Conservation (phyloP, 2,888 invertebrate species). For the Hyposoter dolosus region DNA sequence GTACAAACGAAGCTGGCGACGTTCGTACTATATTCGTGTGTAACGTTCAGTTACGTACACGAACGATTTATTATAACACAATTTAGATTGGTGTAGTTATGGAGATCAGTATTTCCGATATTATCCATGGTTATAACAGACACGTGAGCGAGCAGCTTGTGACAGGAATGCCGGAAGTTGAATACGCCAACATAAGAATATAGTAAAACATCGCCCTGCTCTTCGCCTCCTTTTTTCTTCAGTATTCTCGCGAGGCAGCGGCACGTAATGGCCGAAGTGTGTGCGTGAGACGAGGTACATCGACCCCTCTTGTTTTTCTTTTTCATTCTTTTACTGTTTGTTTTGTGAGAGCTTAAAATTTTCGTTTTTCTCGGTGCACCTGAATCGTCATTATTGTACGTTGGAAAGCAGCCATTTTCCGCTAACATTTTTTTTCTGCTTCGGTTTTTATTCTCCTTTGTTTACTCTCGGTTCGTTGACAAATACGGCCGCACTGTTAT, state of each 20-base stretch:
- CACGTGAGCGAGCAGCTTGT: slow-evolving; percentile 22
- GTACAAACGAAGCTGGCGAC: neutral
- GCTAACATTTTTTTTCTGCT: neutral
- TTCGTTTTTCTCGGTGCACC: slow-evolving; percentile 5
- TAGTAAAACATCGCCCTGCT: slow-evolving; percentile 6
- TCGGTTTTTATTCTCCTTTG: neutral
- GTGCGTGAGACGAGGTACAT: slow-evolving; percentile 66
- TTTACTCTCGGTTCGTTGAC: neutral
- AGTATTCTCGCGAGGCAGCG: slow-evolving; percentile 47
- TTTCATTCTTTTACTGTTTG: slow-evolving; percentile 6
- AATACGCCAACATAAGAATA: slow-evolving; percentile 57
- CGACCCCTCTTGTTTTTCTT: slow-evolving; percentile 62
- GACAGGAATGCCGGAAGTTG: slow-evolving; percentile 57
- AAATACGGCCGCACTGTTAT: neutral
- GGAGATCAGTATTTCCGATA: neutral
- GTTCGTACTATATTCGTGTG: neutral
- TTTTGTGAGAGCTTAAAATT: neutral
- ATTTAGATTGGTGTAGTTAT: slow-evolving; percentile 3
- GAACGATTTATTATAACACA: neutral
- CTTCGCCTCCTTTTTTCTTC: slow-evolving; percentile 27
- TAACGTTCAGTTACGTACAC: neutral
- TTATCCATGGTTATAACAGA: neutral
- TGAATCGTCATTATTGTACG: slow-evolving; percentile 5
- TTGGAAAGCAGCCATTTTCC: neutral
- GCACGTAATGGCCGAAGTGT: slow-evolving; percentile 32